Evolutionary conservation across 2,113 vertebrate species (phyloP).

Genomic region (Polyodon spathula): DNA sequence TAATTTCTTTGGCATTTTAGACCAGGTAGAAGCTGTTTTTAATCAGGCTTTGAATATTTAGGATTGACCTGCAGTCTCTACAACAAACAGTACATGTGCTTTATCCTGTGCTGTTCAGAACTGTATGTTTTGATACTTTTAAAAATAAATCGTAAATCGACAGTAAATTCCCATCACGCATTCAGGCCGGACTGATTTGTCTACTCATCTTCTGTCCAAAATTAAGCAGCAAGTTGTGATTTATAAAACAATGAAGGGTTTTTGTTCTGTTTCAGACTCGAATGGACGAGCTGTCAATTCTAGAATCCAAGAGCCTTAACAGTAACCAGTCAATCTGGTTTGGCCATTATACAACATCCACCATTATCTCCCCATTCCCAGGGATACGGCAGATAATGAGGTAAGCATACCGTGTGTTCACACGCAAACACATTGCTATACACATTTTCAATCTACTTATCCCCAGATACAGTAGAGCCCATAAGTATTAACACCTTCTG

Average conservation of each 20-base stretch:
- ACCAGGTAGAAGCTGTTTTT: slow-evolving; percentile 56
- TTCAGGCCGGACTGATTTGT: too few species aligned
- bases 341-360: slow-evolving; percentile 92
- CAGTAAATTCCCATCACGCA: too few species aligned
- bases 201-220: too few species aligned
- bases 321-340: slow-evolving; percentile 95
- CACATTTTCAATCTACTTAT: too few species aligned
- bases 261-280: slow-evolving; percentile 57
- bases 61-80: too few species aligned
- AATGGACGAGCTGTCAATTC: slow-evolving; percentile 66
- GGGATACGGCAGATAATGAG: slow-evolving; percentile 80
- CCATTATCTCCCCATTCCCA: slow-evolving; percentile 75
- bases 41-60: too few species aligned
- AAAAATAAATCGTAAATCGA: too few species aligned
- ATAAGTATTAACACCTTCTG: too few species aligned
- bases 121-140: too few species aligned
- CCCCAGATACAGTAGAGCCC: neutral
- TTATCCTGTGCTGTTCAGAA: too few species aligned
- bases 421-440: neutral
- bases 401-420: slow-evolving; percentile 38
- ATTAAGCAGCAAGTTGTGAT: too few species aligned
- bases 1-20: slow-evolving; percentile 92
- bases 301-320: slow-evolving; percentile 60
- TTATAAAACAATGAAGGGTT: neutral
- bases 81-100: too few species aligned